Evolutionary conservation across 2,888 invertebrate genomes (phyloP), one percentile per base, ranked within the genome.

Genomic region (Rotaria macrura): DNA sequence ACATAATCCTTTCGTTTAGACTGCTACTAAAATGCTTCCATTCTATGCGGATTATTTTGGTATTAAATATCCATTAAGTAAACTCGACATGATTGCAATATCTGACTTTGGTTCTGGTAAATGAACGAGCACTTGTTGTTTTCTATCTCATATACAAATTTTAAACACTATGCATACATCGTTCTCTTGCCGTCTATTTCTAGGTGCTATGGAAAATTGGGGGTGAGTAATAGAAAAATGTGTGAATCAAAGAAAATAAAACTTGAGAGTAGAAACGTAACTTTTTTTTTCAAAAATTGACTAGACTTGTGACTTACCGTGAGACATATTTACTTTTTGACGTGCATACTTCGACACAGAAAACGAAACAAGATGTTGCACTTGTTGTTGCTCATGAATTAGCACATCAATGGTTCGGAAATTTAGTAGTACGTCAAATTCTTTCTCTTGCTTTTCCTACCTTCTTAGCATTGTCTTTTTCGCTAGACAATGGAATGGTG

Each of bases 341-440:
- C 92, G 94, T 95, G 1, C 93, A 94, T 88, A 95, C 96, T 89
- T 95, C 96, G 0, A 96, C 96, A 2, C 54, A 83, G 23, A 65
- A 57, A 74, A 72, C 72, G 84, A 94, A 94, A 88, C 95, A 95
- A 89, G 94, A 94, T 92, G 95, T 96, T 88, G 96, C 96, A 0
- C 91, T 96, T 29, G 95, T 96, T 0, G 92, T 93, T 25, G 91
- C 90, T 12, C 97, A 98, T 91, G 97, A 98, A 91, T 92, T 98
- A 84, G 96, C 96, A 6, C 97, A 97, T 91, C 96, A 97, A 91
- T 98, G 98, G 97, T 98, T 98, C 91, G 98, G 97, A 20, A 97
- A 97, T 91, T 93, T 97, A 83, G 97, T 97, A 2, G 97, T 97
- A 49, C 97, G 97, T 97, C 93, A 92, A 87, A 88, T 85, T 52